Evolutionary conservation across 2,797 vertebrate genomes (phyloP), one percentile per base, ranked within the genome.

Genomic region (Hypotaenidia okinawae): DNA sequence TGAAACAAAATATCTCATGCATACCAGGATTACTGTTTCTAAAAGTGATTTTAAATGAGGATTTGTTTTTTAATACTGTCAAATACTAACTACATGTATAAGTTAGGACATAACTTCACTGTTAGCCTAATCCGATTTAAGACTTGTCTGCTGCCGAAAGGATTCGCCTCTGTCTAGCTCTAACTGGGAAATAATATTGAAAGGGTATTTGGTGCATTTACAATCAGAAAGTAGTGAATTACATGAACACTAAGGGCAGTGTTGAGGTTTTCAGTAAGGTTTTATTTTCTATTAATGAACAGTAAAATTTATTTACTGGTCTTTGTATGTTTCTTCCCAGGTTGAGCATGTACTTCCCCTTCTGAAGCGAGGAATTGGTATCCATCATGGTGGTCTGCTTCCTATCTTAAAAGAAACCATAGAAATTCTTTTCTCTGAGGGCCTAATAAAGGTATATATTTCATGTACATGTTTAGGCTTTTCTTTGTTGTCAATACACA

Each of bases 351-450:
- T 99, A n/a, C 98, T 99, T 89, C 99, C 99, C 13, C 98, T 99
- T 94, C 95, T 99, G 96, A 99, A 99, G 95, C 98, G 99, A 90
- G 99, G 99, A 12, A 99, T 99, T 85, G 99, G 99, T 55, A 99
- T 99, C 97, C 99, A 99, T 81, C 99, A 99, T 3, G 99, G 99
- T 4, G 99, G 99, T 24, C 98, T 99, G 22, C 98, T 99, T 95
- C 99, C 99, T 94, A 99, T 99, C 96, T 98, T 99, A 69, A 99
- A 99, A 92, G 99, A 99, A 96, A 99, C 99, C 23, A 99, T 99
- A 62, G 99, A 99, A 98, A 99, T 99, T 93, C 99, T 99, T 17
- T 99, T 99, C 98, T 99, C 99, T 66, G 99, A 99, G 96, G 99
- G 99, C 67, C 97, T 99, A 39, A 97, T 99, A 77, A 99, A 99